Percentiles rank a stretch among this genome's conserved stretches.
These are phyloP conservation scores for Potorous gilbertii DNA, from an alignment of 2,797 vertebrate species.

Conservation along the genomic window DNA sequence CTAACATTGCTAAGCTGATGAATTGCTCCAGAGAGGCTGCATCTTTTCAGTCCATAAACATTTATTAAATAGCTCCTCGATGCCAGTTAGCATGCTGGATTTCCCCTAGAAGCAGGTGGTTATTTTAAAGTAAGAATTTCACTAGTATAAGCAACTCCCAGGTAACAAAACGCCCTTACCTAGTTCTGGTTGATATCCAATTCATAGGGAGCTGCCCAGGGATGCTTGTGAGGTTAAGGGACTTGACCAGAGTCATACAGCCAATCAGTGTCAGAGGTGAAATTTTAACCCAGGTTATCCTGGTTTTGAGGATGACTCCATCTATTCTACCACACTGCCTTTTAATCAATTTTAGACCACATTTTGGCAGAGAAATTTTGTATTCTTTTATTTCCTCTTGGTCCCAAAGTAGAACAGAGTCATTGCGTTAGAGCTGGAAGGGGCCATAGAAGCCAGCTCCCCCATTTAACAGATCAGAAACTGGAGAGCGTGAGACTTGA, in stretches of 20 bases:
- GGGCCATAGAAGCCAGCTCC: background rate
- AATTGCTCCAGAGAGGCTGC: background rate
- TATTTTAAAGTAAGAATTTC: background rate
- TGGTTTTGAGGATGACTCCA: background rate
- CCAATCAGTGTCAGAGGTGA: background rate
- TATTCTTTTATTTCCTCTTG: background rate
- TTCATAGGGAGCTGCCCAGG: background rate
- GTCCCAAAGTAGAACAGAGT: background rate
- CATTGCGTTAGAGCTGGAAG: no score
- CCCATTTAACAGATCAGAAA: background rate
- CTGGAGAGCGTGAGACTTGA: background rate
- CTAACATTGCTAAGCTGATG: background rate
- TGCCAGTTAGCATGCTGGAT: background rate
- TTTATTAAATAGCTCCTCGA: background rate
- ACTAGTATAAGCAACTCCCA: background rate
- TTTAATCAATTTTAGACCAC: background rate
- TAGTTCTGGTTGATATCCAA: background rate
- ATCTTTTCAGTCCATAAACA: background rate
- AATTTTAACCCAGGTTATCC: background rate
- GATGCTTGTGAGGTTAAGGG: background rate
- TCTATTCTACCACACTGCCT: background rate
- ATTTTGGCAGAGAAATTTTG: background rate
- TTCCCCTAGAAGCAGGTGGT: background rate
- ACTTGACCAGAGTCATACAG: background rate
- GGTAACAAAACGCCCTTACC: background rate